Evolutionary conservation across 2,113 vertebrate genomes (phyloP), one percentile per base, ranked within the genome.

Genomic region (Spermophilus dauricus): DNA sequence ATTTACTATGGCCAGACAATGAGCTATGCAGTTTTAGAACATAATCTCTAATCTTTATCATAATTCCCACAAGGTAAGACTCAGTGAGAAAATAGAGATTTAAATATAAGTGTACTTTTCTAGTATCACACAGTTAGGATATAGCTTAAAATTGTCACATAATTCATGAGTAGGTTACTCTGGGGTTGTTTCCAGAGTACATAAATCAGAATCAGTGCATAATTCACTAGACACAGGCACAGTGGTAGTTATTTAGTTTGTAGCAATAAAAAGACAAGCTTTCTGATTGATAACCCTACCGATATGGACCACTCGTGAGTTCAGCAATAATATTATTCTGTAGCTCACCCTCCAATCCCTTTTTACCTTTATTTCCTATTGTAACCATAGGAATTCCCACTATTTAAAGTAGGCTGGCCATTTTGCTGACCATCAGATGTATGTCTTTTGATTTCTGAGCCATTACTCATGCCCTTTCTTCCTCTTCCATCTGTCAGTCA

Each of bases 1-100:
- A 86, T 56, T 89, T n/a, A 80, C 26, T 65, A 30, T 86, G 42
- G 39, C 69, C 67, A 78, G 48, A 53, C 76, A 87, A 28, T 73
- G 32, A 91, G 24, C 8, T 87, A 20, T 73, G 28, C 70, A 95
- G 37, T 93, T 91, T 87, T 45, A 86, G 95, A 78, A 58, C 8
- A 42, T 42, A 67, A 37, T 51, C 72, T 94, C 37, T 91, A 42
- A 48, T 84, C 37, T 94, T 89, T 81, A 63, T 86, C 81, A 85
- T n/a, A 77, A 89, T 77, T 82, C 16, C 80, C 9, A 14, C 32
- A 73, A 92, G 48, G 58, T 12, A 76, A 88, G 67, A 81, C 63
- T 89, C 83, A 63, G 5, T 96, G 72, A 92, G 61, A 80, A 69
- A 76, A 30, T 67, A 85, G 53, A 92, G 18, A 2, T 73, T 94